Evolutionary conservation across 30 jellyfish, hydroid and myxozoan species (phyloP).

Genomic region (Aurelia sp.): DNA sequence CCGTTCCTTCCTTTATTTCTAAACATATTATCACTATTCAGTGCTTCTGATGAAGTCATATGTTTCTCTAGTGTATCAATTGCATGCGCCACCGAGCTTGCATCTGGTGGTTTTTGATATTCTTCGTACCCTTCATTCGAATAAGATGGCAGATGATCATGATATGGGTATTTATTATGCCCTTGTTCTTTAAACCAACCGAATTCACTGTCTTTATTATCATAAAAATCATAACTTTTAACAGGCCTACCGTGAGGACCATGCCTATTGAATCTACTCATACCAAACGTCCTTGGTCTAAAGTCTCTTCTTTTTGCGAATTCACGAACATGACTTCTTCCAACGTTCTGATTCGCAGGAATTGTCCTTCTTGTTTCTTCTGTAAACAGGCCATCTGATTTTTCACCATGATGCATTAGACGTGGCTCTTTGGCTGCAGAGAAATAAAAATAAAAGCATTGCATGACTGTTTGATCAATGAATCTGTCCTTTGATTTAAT

Average conservation of each 20-base stretch:
- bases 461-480: no score
- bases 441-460: no score
- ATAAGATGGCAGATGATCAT: background rate
- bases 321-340: no score
- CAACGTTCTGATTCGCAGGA: no score
- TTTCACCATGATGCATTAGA: no score
- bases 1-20: slow-evolving; percentile 6
- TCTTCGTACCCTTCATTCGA: slow-evolving; percentile 41
- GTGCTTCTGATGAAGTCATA: slow-evolving; percentile 46
- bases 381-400: no score
- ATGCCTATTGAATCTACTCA: background rate
- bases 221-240: slow-evolving; percentile 53
- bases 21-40: slow-evolving; percentile 40
- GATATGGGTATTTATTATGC: slow-evolving; percentile 33
- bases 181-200: slow-evolving; percentile 46
- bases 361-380: no score
- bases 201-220: slow-evolving; percentile 26
- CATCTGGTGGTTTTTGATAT: slow-evolving; percentile 43
- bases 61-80: slow-evolving; percentile 35
- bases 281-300: background rate
- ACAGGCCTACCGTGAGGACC: slow-evolving; percentile 18
- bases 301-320: no score
- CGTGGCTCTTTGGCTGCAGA: no score
- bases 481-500: no score
- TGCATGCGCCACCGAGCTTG: slow-evolving; percentile 33